phyloP scores from a whole-genome alignment of 2,113 vertebrate genomes.

The Zingel zingel region DNA sequence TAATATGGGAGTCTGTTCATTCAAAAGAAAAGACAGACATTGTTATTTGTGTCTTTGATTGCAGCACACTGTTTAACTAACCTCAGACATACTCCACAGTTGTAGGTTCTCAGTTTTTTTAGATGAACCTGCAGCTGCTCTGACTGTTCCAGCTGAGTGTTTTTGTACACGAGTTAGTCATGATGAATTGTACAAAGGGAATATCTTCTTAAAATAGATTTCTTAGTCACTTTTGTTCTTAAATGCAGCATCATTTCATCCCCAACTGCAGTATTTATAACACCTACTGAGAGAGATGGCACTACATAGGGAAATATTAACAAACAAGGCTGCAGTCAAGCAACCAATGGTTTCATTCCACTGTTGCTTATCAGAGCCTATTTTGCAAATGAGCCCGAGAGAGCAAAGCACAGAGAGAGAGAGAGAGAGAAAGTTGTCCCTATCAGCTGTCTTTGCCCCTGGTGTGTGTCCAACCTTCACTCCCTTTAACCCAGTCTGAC shows the following conservation, averaged over 20 bases:
- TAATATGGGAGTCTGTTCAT: background rate
- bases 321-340: constrained; percentile 43
- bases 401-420: background rate
- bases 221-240: background rate
- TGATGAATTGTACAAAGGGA: background rate
- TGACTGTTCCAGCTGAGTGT: background rate
- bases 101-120: background rate
- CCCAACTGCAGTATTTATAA: constrained; percentile 21
- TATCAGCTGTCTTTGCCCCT: constrained; percentile 72
- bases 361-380: constrained; percentile 46
- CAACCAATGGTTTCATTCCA: constrained; percentile 46
- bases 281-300: background rate
- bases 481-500: constrained; percentile 73
- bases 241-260: background rate
- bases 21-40: background rate
- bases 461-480: constrained; percentile 72
- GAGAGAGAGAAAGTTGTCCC: constrained; percentile 57
- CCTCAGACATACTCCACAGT: background rate
- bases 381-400: constrained; percentile 62
- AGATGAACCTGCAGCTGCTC: constrained; percentile 4
- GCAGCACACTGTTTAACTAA: background rate
- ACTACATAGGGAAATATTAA: constrained; percentile 51
- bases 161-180: background rate
- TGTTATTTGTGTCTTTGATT: background rate
- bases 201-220: background rate